Evolutionary conservation across 2,888 invertebrate genomes (phyloP), one percentile per base, ranked within the genome.

Genomic region (Phyllotreta striolata): DNA sequence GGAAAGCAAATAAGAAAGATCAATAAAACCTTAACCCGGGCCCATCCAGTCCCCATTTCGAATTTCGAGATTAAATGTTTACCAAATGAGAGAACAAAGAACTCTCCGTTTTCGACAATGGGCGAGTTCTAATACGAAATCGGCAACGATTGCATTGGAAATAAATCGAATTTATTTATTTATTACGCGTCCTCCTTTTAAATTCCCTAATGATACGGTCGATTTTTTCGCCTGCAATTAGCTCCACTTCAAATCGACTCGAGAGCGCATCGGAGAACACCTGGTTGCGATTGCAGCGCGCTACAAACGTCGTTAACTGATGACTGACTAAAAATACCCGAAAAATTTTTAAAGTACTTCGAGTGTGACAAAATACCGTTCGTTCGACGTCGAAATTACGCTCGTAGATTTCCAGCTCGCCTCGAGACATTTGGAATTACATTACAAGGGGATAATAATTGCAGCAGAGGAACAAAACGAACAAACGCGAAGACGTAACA

Each of bases 1-100:
- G 7, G n/a, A 37, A 34, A 52, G 12, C 52, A 52, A 52, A 52
- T 52, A 52, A 37, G 38, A 52, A 52, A 52, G 52, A 52, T 52
- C 52, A 52, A 52, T 38, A 52, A 41, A 41, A 41, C 9, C 10
- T 41, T 41, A n/a, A 41, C 41, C n/a, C 10, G n/a, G 10, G 10
- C 41, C 9, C 10, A n/a, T 41, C 41, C 10, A 41, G 49, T 49
- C 37, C 49, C 35, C 37, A 49, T 49, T 49, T 49, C 49, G 49
- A 49, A 49, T 49, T 49, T 49, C 49, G 4, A 49, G 49, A 10
- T 49, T 49, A 49, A 49, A 49, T 49, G 49, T 49, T 49, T 49
- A 37, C 35, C 49, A 35, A 49, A 49, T 35, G 49, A 49, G 35
- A 49, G 24, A 24, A 49, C 49, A 49, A 49, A 14, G 14, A 9